Percentiles rank a stretch among this genome's conserved stretches.
Evolutionary conservation across 2,888 invertebrate genomes (phyloP).

Genomic region (Andrena minutula): DNA sequence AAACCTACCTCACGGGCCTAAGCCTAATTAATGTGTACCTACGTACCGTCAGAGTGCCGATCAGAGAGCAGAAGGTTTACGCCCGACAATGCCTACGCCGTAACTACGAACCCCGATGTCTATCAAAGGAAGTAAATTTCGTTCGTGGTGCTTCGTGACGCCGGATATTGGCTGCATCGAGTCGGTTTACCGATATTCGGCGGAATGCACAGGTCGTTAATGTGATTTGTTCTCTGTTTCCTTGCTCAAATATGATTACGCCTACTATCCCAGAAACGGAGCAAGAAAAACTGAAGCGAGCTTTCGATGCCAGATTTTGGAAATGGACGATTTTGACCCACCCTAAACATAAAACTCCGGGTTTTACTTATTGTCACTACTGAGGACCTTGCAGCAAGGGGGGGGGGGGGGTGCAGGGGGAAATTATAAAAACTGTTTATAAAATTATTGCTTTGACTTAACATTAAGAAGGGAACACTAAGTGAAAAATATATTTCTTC

Average conservation of each 20-base stretch:
- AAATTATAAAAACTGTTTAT: too few relatives aligned
- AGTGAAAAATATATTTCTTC: too few relatives aligned
- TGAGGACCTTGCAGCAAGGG: too few relatives aligned
- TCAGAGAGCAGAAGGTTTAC: constrained; percentile 69
- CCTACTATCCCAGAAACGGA: not conserved
- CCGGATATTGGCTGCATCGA: constrained; percentile 52
- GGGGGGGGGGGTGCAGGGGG: too few relatives aligned
- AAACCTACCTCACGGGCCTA: constrained; percentile 81
- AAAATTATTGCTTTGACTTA: too few relatives aligned
- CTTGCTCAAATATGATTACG: constrained; percentile 32
- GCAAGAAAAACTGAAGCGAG: not conserved
- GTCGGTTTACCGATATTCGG: constrained; percentile 46
- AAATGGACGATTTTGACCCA: not conserved
- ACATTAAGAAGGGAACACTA: too few relatives aligned
- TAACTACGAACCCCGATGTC: constrained; percentile 66
- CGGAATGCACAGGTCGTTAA: constrained; percentile 43
- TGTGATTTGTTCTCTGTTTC: constrained; percentile 43
- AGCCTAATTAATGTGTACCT: constrained; percentile 84
- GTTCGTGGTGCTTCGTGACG: constrained; percentile 55
- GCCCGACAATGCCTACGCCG: constrained; percentile 71
- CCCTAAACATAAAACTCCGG: too few relatives aligned
- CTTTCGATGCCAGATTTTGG: not conserved
- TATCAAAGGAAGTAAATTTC: constrained; percentile 74
- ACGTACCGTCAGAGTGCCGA: constrained; percentile 74
- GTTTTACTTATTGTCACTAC: not conserved